Percentiles rank a stretch among this genome's conserved stretches.
These are phyloP conservation scores for Drosophila melanica DNA, from an alignment of 1,140 invertebrate species.

Conservation along the genomic window DNA sequence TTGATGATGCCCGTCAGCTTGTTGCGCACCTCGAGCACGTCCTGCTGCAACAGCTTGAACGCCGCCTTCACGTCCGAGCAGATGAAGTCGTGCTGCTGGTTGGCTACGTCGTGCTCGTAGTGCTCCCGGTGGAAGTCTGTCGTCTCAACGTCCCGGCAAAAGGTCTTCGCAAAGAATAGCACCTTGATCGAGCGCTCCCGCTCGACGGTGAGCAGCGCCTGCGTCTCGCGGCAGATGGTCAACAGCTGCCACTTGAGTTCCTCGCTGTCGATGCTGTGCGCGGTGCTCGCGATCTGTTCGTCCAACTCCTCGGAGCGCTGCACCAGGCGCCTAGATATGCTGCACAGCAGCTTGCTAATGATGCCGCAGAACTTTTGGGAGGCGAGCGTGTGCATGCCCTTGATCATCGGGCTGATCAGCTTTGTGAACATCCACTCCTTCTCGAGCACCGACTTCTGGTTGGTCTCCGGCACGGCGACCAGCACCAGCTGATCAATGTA, in stretches of 20 bases:
- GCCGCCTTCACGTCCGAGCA: conserved; percentile 85
- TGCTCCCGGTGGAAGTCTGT: conserved; percentile 84
- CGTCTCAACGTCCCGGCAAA: conserved; percentile 89
- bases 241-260: conserved; percentile 85
- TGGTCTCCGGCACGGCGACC: conserved; percentile 88
- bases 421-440: conserved; percentile 92
- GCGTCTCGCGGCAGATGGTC: conserved; percentile 90
- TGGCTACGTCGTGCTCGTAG: conserved; percentile 78
- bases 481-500: conserved; percentile 90
- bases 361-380: conserved; percentile 88
- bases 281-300: conserved; percentile 66
- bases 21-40: conserved; percentile 87
- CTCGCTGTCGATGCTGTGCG: conserved; percentile 65
- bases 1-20: conserved; percentile 87
- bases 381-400: conserved; percentile 87
- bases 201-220: conserved; percentile 90
- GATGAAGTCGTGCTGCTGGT: conserved; percentile 84
- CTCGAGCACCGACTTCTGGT: conserved; percentile 91
- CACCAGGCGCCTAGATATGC: conserved; percentile 71
- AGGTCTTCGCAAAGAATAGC: conserved; percentile 90
- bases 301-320: conserved; percentile 71
- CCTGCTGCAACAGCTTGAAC: conserved; percentile 87
- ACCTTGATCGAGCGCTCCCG: conserved; percentile 92
- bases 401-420: conserved; percentile 88
- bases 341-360: conserved; percentile 77